These are phyloP conservation scores for Polia nebulosa DNA, from an alignment of 2,888 invertebrate genomes.

Conservation along the genomic window DNA sequence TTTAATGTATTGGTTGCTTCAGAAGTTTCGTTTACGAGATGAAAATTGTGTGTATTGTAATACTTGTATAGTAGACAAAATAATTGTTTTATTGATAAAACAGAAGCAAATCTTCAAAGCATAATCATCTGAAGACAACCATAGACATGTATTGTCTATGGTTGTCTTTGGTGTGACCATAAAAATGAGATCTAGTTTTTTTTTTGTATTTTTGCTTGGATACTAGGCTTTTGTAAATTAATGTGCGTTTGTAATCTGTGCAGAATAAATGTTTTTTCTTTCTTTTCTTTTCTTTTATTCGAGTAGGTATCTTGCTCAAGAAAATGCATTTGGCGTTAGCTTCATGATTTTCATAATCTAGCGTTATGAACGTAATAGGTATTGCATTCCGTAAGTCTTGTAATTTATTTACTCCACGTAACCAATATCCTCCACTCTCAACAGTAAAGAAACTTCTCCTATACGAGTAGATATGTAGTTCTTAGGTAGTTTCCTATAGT, in stretches of 20 bases:
- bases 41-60: neutral
- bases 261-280: too few relatives aligned
- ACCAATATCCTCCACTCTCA: constrained; percentile 11
- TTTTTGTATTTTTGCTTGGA: too few relatives aligned
- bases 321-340: neutral
- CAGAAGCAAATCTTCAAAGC: neutral
- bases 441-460: constrained; percentile 12
- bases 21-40: neutral
- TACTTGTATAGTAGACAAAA: neutral
- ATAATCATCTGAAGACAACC: too few relatives aligned
- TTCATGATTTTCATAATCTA: neutral
- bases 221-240: too few relatives aligned
- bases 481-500: constrained; percentile 19
- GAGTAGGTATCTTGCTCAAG: neutral
- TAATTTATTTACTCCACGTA: constrained; percentile 19
- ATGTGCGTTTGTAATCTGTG: too few relatives aligned
- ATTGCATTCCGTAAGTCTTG: too few relatives aligned
- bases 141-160: too few relatives aligned
- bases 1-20: neutral
- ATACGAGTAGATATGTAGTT: constrained; percentile 2
- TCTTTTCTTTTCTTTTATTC: too few relatives aligned
- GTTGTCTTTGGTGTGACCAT: too few relatives aligned
- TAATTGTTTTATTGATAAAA: neutral
- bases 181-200: too few relatives aligned
- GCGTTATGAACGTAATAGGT: neutral